A percentile compares a stretch with the other conserved stretches of the same genome.
phyloP scores from a whole-genome alignment of 92 coral and sea anemone genomes.

The Phymanthus crucifer region DNA sequence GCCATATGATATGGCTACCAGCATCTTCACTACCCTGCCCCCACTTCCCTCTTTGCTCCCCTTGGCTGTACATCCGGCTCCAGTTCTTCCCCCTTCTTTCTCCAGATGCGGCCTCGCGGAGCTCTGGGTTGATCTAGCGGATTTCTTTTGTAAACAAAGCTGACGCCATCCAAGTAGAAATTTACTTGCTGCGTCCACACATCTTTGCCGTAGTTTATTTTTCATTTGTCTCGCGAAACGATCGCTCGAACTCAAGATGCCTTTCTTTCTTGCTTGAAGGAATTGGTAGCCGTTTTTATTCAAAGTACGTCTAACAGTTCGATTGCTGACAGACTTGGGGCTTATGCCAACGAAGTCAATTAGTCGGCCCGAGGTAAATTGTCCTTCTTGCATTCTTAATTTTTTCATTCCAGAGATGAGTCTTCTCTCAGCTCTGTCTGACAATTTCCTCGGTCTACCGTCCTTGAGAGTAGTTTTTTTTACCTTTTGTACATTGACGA shows the following conservation, averaged over 20 bases:
- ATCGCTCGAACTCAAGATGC: constrained; percentile 31
- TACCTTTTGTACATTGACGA: constrained; percentile 13
- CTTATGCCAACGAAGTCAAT: constrained; percentile 17
- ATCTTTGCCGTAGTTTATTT: background rate
- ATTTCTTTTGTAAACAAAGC: too few relatives aligned
- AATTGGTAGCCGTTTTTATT: constrained; percentile 26
- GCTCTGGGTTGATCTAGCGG: too few relatives aligned
- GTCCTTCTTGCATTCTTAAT: constrained; percentile 29
- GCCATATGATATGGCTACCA: constrained; percentile 35
- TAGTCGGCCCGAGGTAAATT: constrained; percentile 29
- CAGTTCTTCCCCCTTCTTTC: constrained; percentile 22
- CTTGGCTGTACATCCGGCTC: constrained; percentile 45
- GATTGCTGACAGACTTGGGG: constrained; percentile 2
- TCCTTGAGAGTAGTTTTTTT: constrained; percentile 16
- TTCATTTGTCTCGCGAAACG: constrained; percentile 36
- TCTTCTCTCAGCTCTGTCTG: constrained; percentile 19
- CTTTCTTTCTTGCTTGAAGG: constrained; percentile 49
- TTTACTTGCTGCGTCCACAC: constrained; percentile 19
- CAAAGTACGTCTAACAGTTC: constrained; percentile 32
- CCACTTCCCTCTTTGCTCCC: constrained; percentile 44
- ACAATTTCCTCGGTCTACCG: constrained; percentile 35
- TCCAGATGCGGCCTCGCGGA: constrained; percentile 37
- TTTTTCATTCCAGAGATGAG: constrained; percentile 16
- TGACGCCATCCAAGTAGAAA: constrained; percentile 54
- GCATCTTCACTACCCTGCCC: constrained; percentile 29